phyloP scores from a whole-genome alignment of 2,113 vertebrate genomes.

The Bubo scandiacus region DNA sequence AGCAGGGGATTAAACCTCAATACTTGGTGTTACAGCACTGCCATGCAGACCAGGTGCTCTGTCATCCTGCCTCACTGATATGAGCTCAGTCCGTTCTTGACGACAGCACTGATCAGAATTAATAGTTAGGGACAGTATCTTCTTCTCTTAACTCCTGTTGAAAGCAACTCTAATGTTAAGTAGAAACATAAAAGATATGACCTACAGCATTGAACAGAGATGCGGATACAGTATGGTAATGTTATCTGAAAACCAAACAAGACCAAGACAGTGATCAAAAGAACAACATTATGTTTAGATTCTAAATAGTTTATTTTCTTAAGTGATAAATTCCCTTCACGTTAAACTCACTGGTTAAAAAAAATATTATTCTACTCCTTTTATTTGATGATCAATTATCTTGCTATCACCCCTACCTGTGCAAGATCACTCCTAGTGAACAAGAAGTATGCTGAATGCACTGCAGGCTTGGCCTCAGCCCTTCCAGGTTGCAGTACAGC shows the following conservation, averaged over 20 bases:
- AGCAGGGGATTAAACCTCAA: background rate
- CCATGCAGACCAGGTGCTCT: background rate
- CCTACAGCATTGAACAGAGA: background rate
- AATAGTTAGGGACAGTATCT: background rate
- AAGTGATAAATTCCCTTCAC: background rate
- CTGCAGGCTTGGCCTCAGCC: background rate
- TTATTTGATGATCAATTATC: background rate
- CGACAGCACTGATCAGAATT: background rate
- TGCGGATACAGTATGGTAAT: background rate
- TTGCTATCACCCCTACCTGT: background rate
- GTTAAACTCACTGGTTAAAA: background rate
- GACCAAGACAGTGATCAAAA: background rate
- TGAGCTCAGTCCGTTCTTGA: background rate
- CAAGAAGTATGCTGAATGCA: background rate
- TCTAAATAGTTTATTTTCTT: background rate
- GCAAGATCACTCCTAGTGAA: background rate
- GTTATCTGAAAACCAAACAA: background rate
- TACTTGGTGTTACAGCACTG: background rate
- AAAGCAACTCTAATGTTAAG: background rate
- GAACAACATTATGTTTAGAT: background rate
- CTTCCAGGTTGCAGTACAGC: background rate
- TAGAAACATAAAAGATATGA: background rate
- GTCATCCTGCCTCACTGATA: background rate
- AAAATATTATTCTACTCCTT: background rate
- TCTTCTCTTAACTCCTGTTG: background rate